Evolutionary conservation across 2,113 vertebrate genomes (phyloP), one percentile per base, ranked within the genome.

Genomic region (Isichthys henryi): DNA sequence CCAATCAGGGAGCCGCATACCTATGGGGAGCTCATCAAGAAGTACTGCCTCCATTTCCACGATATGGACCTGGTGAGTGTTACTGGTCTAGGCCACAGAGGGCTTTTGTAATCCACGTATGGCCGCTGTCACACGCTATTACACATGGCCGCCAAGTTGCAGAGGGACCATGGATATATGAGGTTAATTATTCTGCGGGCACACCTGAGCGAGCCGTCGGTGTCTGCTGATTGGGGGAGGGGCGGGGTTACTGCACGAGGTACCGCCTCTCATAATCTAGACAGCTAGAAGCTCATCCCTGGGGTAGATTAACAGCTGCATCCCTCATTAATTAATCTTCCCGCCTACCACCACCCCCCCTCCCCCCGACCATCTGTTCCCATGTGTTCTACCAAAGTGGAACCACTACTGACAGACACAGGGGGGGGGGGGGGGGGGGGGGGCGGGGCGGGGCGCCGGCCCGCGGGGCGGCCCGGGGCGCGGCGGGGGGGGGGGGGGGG

Each of bases 21-120:
- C 0, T 98, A 97, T 53, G 92, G 92, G 1, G 96, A 97, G 70
- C 96, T 96, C 0, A 93, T 92, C 3, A 94, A 93, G 90, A 97
- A 95, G 86, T 96, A 95, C 93, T 96, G 93, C 93, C 92, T 99
- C 83, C 95, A 94, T 6, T 97, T 96, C 89, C 92, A 90, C 5
- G 98, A 99, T 93, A 95, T 94, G 0, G 94, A 99, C 90, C 93
- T 98, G 96, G 98, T 99, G 93, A 91, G 96, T 91, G 52, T 53
- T 2, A 39, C 3, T 5, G 17, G 45, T 83, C 46, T 50, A 9
- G 0, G 21, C 46, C 49, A 86, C n/a, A 9, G 49, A 19, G 9
- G 45, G n/a, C 21, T 15, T 27, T 3, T 62, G 10, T 31, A 31
- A 70, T 66, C 62, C 80, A 15, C 45, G 39, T 88, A 7, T 49